Percentiles rank a stretch among this genome's conserved stretches.
Evolutionary conservation across 2,113 vertebrate species (phyloP).

Genomic region (Bubo scandiacus): DNA sequence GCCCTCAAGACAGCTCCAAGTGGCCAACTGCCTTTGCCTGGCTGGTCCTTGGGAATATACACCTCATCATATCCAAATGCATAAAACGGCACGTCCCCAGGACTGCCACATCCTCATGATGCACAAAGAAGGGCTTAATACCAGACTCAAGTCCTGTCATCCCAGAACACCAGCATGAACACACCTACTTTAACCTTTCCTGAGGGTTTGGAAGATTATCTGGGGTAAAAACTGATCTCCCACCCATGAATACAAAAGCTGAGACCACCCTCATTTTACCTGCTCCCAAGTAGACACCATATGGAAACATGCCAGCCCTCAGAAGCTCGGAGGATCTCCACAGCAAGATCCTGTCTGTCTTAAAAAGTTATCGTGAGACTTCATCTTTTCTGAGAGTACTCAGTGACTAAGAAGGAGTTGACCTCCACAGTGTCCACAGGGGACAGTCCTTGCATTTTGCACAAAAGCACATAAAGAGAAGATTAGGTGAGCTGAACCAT

Average conservation of each 20-base stretch:
- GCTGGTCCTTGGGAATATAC: not conserved
- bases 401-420: not conserved
- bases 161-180: not conserved
- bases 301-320: not conserved
- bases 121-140: not conserved
- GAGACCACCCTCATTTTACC: not conserved
- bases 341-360: not conserved
- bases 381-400: not conserved
- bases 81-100: not conserved
- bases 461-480: not conserved
- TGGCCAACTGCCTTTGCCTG: not conserved
- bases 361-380: not conserved
- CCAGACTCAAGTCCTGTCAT: not conserved
- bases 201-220: not conserved
- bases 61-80: not conserved
- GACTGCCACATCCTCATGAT: not conserved
- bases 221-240: not conserved
- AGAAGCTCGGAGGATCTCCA: not conserved
- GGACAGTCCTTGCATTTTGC: not conserved
- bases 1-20: not conserved
- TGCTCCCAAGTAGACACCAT: not conserved
- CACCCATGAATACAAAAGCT: not conserved
- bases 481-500: not conserved
- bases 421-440: not conserved
- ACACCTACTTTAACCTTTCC: not conserved